phyloP scores from a whole-genome alignment of 2,888 invertebrate genomes.

The Syrphus vitripennis region DNA sequence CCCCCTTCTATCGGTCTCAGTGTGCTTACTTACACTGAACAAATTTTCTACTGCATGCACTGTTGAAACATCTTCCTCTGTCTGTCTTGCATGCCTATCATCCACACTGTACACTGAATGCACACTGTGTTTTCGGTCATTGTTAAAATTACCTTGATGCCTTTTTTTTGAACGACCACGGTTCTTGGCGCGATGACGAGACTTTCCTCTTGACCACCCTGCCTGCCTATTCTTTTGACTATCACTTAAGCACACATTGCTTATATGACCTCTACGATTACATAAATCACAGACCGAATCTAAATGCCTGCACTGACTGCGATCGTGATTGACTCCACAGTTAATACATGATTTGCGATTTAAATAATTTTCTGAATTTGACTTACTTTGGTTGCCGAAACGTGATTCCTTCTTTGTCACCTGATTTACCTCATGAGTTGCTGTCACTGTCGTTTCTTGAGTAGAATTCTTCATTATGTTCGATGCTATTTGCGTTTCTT shows the following conservation, averaged over 20 bases:
- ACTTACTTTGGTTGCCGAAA: neutral
- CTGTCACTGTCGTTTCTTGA: neutral
- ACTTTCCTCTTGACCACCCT: neutral
- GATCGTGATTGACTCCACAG: neutral
- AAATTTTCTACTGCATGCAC: neutral
- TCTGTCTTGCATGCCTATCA: neutral
- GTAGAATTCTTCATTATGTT: neutral
- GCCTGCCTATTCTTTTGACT: neutral
- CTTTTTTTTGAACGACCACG: neutral
- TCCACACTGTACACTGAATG: neutral
- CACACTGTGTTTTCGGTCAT: neutral
- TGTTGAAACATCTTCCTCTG: neutral
- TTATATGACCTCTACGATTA: conserved; percentile 3
- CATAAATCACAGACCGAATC: neutral
- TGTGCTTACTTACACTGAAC: neutral
- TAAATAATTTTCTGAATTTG: conserved; percentile 5
- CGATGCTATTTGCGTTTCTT: conserved; percentile 7
- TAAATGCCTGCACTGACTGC: neutral
- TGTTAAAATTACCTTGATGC: neutral
- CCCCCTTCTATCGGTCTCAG: neutral
- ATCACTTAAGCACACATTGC: neutral
- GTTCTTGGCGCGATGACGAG: neutral
- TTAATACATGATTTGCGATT: neutral
- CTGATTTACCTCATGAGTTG: neutral
- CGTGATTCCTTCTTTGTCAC: neutral